A percentile compares a stretch with the other conserved stretches of the same genome.
phyloP scores from a whole-genome alignment of 2,888 invertebrate genomes.

The Ochropacha duplaris region DNA sequence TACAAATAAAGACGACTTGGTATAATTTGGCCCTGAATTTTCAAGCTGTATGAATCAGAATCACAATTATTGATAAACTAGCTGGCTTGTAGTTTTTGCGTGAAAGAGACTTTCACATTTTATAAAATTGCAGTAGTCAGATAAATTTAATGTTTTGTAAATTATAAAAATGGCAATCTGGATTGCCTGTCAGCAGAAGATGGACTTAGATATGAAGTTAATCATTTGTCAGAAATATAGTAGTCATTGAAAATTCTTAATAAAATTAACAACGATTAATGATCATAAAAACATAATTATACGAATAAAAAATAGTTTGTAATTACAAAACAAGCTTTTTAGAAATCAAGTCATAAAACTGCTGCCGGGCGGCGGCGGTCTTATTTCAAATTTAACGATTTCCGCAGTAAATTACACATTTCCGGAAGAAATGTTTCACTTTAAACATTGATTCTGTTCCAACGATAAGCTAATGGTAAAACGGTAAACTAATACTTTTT shows the following conservation, averaged over 20 bases:
- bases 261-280: neutral
- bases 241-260: too few species aligned
- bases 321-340: constrained; percentile 5
- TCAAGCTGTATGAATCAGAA: too few species aligned
- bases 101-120: too few species aligned
- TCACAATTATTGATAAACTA: too few species aligned
- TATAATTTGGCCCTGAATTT: too few species aligned
- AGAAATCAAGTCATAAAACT: constrained; percentile 26
- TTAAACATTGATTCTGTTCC: constrained; percentile 28
- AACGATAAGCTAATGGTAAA: constrained; percentile 30
- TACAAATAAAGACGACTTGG: neutral
- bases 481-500: neutral
- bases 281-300: neutral
- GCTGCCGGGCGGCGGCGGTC: constrained; percentile 19
- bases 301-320: neutral
- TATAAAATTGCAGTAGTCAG: too few species aligned
- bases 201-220: too few species aligned
- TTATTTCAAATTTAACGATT: constrained; percentile 22
- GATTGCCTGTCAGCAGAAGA: too few species aligned
- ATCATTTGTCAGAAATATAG: too few species aligned
- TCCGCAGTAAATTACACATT: constrained; percentile 29
- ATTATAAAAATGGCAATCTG: too few species aligned
- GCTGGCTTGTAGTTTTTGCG: too few species aligned
- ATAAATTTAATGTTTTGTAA: too few species aligned
- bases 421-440: constrained; percentile 28